Evolutionary conservation across 2,113 vertebrate species (phyloP), one percentile per base, ranked within the genome.

Genomic region (Barbus barbus): DNA sequence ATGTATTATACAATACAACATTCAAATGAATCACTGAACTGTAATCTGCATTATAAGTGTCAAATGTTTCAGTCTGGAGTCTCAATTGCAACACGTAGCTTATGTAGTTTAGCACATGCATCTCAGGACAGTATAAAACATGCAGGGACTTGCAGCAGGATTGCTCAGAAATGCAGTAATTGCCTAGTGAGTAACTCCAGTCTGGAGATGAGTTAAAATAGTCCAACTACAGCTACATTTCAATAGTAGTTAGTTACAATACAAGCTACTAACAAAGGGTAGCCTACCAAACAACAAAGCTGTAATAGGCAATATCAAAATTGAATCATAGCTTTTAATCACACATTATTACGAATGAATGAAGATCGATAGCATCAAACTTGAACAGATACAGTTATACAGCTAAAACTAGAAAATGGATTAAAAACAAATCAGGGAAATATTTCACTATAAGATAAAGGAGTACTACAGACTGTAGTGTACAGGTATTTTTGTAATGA

Each of bases 61-160:
- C 9, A 12, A 60, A 26, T 24, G 53, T 8, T 41, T 78, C 22
- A 4, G 76, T 60, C 14, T 60, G 53, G 22, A 79, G 8, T 79
- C 31, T 24, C 1, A 12, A 58, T 38, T 12, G 20, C 31, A 38
- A 69, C 9, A 38, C 9, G 4, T n/a, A 38, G 53, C 24, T 33
- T 1, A 0, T 38, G 31, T n/a, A 18, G 53, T 9, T 78, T 38
- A 58, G 3, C 16, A 0, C 77, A 28, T 22, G 58, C 77, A 26
- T 53, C 44, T 58, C 51, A 33, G 31, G 7, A 33, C 11, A 2
- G 13, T 8, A 1, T 16, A n/a, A 72, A 60, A 56, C 84, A 56
- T 18, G 84, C 78, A 26, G 3, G 4, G 60, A 82, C 76, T 69
- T 38, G 60, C n/a, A 71, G 61, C 7, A 69, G n/a, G 53, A 38